Base-by-base conservation (phyloP, 1,140 invertebrate species). In the Meloidogyne floridensis region DNA sequence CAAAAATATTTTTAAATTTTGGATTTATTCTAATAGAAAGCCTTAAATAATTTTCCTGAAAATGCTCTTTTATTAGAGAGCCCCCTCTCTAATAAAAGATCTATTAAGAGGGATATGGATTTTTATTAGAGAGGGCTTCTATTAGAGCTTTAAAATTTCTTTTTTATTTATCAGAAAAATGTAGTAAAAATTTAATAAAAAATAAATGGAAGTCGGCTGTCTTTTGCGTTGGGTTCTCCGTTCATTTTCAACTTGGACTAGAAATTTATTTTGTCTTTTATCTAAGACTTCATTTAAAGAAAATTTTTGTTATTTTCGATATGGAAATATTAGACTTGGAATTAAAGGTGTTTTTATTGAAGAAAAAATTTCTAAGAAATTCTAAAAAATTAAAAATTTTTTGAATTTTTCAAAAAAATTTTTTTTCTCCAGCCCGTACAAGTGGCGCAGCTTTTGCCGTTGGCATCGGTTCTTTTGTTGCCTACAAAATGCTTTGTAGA, bases 391-490 rank as follows among this genome's bases (percentile, higher is more conserved):
- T 65, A n/a, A 13, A 65, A 65, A 65, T 59, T 13, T 59, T 13
- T 20, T 20, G 20, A 20, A 20, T 20, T 20, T 32, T 32, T 32
- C 32, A 32, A 65, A 65, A n/a, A n/a, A n/a, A n/a, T 65, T 65
- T 65, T 65, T 75, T 42, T 8, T 47, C 43, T 15, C 13, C 20
- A 79, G 77, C 77, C 43, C 77, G 77, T 32, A 79, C 77, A 42
- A 79, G 77, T 71, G 59, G 77, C 10, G 72, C 77, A 47, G 77
- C 77, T 13, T 79, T 79, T 71, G 77, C 72, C 3, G 77, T 79
- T 13, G 77, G 77, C 32, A 79, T 79, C 20, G 77, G 77, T 53
- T 79, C 77, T 1, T 72, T 79, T 72, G 51, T 79, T 69, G 77
- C 77, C 20, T 79, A 79, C 59, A 79, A 79, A 47, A 54, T 79